Evolutionary conservation across 2,113 vertebrate species (phyloP).

Genomic region (Rhadina sibilatrix): DNA sequence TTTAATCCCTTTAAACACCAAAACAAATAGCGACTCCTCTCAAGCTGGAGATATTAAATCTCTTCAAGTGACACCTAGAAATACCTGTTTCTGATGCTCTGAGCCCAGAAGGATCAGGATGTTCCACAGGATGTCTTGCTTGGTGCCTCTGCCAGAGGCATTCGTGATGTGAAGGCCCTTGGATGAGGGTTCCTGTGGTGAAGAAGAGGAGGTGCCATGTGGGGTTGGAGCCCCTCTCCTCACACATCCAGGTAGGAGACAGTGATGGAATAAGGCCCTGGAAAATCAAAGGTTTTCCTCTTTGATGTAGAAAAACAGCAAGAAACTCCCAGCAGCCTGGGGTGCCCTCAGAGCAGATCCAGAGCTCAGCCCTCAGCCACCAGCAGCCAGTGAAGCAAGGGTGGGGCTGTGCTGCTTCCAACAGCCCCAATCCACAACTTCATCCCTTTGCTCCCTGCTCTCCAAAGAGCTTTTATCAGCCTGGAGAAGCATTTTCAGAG

Average conservation of each 20-base stretch:
- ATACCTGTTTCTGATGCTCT: background rate
- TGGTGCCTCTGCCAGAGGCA: background rate
- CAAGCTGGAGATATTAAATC: background rate
- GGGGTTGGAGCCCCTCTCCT: background rate
- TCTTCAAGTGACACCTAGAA: background rate
- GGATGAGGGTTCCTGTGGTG: background rate
- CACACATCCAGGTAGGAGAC: background rate
- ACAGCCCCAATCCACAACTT: background rate
- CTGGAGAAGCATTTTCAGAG: background rate
- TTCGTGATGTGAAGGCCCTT: background rate
- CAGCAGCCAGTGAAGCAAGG: accelerated
- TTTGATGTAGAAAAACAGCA: background rate
- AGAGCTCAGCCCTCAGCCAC: background rate
- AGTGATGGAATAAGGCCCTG: background rate
- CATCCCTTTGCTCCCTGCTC: background rate
- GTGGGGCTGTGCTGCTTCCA: background rate
- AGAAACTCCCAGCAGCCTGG: background rate
- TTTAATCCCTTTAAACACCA: background rate
- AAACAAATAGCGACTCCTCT: background rate
- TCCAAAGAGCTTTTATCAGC: background rate
- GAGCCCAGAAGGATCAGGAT: background rate
- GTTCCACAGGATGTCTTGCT: background rate
- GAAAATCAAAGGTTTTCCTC: no score
- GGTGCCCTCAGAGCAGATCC: background rate
- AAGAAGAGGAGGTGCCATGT: background rate